These are phyloP conservation scores for Megathymus violae DNA, from an alignment of 1,140 invertebrate genomes.

Conservation along the genomic window DNA sequence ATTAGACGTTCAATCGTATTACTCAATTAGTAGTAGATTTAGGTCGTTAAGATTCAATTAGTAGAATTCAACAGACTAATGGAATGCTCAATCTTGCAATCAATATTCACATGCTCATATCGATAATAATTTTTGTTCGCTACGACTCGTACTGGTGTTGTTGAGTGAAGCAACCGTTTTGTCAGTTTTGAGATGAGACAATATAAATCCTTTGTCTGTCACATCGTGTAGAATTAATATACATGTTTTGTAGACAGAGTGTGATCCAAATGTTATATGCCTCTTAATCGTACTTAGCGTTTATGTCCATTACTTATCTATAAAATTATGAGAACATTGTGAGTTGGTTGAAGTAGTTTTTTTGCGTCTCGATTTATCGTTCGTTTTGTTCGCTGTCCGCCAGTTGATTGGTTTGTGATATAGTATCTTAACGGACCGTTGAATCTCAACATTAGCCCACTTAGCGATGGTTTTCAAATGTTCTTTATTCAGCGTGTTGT, in stretches of 20 bases:
- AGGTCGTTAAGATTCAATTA: not conserved
- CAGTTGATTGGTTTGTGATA: slow-evolving; percentile 11
- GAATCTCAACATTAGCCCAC: slow-evolving; percentile 15
- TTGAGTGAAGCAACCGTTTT: slow-evolving; percentile 12
- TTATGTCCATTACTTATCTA: slow-evolving; percentile 8
- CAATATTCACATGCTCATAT: not conserved
- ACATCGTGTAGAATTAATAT: not conserved
- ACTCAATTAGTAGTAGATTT: slow-evolving; percentile 5
- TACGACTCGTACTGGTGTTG: not conserved
- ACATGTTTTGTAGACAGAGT: not conserved
- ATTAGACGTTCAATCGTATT: not conserved
- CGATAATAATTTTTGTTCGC: no score
- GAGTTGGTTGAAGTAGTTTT: not conserved
- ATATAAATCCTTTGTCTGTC: slow-evolving; percentile 11
- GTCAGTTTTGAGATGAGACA: no score
- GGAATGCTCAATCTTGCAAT: not conserved
- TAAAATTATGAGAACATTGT: not conserved
- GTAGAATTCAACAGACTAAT: not conserved
- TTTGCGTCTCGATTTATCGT: not conserved
- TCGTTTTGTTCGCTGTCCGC: not conserved
- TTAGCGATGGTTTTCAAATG: not conserved
- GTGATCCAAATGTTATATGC: slow-evolving; percentile 16
- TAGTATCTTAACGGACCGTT: not conserved
- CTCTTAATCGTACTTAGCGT: slow-evolving; percentile 28
- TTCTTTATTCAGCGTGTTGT: slow-evolving; percentile 8